phyloP scores from a whole-genome alignment of 1,140 invertebrate species.

The Agrypnia vestita region DNA sequence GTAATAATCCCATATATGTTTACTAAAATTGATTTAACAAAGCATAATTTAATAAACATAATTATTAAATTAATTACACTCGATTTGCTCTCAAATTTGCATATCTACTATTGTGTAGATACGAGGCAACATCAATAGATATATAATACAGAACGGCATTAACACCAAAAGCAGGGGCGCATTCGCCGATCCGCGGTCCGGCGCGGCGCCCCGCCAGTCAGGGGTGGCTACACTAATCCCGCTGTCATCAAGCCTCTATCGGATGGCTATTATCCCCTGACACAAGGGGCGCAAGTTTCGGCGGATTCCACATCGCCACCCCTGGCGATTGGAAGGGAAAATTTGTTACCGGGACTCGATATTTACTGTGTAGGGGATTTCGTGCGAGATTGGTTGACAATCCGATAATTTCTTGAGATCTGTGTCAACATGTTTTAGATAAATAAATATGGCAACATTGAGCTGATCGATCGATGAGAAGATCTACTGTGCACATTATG shows the following conservation, averaged over 20 bases:
- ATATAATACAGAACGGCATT: neutral
- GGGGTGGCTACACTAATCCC: conserved; percentile 60
- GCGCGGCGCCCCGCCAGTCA: conserved; percentile 37
- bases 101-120: too few species aligned
- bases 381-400: conserved; percentile 10
- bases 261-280: conserved; percentile 54
- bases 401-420: conserved; percentile 2
- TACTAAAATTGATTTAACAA: too few species aligned
- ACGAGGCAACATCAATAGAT: neutral
- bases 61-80: too few species aligned
- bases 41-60: too few species aligned
- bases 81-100: too few species aligned
- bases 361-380: conserved; percentile 52
- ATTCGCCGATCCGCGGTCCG: conserved; percentile 19
- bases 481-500: too few species aligned
- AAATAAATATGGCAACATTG: too few species aligned
- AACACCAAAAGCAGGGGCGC: neutral
- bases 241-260: conserved; percentile 60
- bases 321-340: conserved; percentile 14
- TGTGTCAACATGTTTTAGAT: neutral
- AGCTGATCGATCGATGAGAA: too few species aligned
- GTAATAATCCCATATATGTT: too few species aligned
- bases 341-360: conserved; percentile 27
- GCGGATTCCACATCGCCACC: neutral
- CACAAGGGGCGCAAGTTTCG: conserved; percentile 43